A percentile compares a stretch with the other conserved stretches of the same genome.
Evolutionary conservation across 1,140 invertebrate species (phyloP).

Genomic region (Pseudoatta argentina): DNA sequence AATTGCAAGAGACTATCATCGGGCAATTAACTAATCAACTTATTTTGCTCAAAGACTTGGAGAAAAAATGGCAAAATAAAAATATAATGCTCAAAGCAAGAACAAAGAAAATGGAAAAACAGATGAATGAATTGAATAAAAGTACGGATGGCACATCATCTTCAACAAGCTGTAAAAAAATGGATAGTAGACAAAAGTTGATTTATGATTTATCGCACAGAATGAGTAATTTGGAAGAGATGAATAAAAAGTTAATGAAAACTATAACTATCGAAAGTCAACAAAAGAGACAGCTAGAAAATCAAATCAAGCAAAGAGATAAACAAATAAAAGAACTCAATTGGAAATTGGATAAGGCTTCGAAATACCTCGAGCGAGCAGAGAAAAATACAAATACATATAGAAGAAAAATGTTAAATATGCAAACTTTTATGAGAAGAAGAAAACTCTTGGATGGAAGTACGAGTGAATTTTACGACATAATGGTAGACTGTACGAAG

Average conservation of each 20-base stretch:
- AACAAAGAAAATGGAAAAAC: slow-evolving; percentile 69
- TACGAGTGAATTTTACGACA: slow-evolving; percentile 74
- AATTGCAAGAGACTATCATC: slow-evolving; percentile 79
- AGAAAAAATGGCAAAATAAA: slow-evolving; percentile 69
- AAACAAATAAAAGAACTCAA: slow-evolving; percentile 83
- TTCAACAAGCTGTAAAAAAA: slow-evolving; percentile 13
- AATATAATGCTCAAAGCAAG: slow-evolving; percentile 69
- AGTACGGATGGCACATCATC: slow-evolving; percentile 16
- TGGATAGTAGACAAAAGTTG: slow-evolving; percentile 67
- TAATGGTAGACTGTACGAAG: slow-evolving; percentile 71
- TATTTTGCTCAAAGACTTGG: slow-evolving; percentile 77
- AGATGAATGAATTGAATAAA: slow-evolving; percentile 66
- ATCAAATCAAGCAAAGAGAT: slow-evolving; percentile 79
- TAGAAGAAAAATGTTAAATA: slow-evolving; percentile 79
- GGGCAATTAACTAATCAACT: slow-evolving; percentile 77
- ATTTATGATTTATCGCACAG: slow-evolving; percentile 76
- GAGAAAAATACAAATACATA: slow-evolving; percentile 83
- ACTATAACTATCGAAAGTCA: slow-evolving; percentile 76
- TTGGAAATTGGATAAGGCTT: slow-evolving; percentile 83
- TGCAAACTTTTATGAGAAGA: slow-evolving; percentile 80
- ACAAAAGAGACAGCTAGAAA: slow-evolving; percentile 78
- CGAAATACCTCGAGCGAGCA: slow-evolving; percentile 82
- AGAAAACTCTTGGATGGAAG: slow-evolving; percentile 78
- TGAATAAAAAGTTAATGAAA: slow-evolving; percentile 81
- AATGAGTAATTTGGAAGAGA: slow-evolving; percentile 77